phyloP scores from a whole-genome alignment of 2,113 vertebrate species.

The Budorcas taxicolor region DNA sequence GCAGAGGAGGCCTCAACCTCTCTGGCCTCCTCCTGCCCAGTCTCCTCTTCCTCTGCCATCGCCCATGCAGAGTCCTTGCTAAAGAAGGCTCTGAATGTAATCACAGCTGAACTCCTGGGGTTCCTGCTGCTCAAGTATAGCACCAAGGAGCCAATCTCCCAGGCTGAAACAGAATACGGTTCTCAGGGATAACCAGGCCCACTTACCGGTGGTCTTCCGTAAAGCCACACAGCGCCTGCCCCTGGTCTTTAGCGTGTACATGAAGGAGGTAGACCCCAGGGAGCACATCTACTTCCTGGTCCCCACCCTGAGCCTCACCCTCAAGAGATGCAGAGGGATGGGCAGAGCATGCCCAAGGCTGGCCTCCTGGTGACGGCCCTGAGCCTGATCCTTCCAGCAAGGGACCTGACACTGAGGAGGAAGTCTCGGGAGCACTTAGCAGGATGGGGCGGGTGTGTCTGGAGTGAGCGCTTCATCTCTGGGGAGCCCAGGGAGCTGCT shows the following conservation, averaged over 20 bases:
- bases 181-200: rapidly evolving
- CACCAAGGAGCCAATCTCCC: background rate
- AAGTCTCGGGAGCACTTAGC: background rate
- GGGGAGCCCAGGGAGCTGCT: background rate
- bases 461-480: background rate
- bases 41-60: background rate
- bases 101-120: background rate
- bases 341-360: background rate
- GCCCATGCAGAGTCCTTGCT: rapidly evolving
- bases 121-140: background rate
- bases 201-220: background rate
- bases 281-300: background rate
- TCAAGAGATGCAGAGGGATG: background rate
- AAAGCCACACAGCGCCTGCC: background rate
- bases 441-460: rapidly evolving
- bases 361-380: background rate
- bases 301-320: background rate
- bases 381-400: background rate
- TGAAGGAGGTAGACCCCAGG: background rate
- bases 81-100: rapidly evolving
- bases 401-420: rapidly evolving
- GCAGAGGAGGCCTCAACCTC: background rate
- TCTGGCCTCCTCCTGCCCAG: background rate
- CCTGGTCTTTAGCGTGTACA: background rate
- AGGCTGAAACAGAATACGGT: background rate